Conservation (phyloP, 2,113 vertebrate species). For the Elephas maximus region DNA sequence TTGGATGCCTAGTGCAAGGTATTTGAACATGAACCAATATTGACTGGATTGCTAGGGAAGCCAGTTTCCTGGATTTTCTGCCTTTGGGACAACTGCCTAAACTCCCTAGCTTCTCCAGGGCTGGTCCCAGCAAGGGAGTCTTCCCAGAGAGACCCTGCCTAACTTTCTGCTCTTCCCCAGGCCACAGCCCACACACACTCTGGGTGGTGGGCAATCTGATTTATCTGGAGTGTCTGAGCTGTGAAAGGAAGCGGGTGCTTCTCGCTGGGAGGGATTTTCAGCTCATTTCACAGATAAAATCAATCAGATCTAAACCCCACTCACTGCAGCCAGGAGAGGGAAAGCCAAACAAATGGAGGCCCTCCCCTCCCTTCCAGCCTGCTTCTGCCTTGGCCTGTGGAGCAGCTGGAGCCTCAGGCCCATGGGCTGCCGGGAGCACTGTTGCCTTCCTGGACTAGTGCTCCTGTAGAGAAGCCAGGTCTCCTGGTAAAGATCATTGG, state of each 20-base stretch:
- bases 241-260: slow-evolving; percentile 59
- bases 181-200: background rate
- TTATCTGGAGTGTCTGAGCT: slow-evolving; percentile 74
- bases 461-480: background rate
- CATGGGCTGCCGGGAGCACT: background rate
- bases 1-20: background rate
- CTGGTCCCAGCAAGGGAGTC: rapidly evolving
- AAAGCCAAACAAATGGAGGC: background rate
- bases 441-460: background rate
- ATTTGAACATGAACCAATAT: rapidly evolving
- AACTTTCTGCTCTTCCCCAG: background rate
- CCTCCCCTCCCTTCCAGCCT: background rate
- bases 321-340: slow-evolving; percentile 3
- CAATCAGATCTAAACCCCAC: slow-evolving; percentile 70
- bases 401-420: background rate
- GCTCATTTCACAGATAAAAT: slow-evolving; percentile 86
- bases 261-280: slow-evolving; percentile 81
- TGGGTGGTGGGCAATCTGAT: slow-evolving; percentile 69
- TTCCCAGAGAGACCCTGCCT: background rate
- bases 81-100: too few species aligned
- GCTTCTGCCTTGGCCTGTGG: background rate
- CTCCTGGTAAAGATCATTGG: background rate
- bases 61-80: background rate
- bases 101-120: rapidly evolving
- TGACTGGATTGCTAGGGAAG: rapidly evolving